Conservation (phyloP, 2,113 vertebrate genomes). For the Peromyscus californicus region DNA sequence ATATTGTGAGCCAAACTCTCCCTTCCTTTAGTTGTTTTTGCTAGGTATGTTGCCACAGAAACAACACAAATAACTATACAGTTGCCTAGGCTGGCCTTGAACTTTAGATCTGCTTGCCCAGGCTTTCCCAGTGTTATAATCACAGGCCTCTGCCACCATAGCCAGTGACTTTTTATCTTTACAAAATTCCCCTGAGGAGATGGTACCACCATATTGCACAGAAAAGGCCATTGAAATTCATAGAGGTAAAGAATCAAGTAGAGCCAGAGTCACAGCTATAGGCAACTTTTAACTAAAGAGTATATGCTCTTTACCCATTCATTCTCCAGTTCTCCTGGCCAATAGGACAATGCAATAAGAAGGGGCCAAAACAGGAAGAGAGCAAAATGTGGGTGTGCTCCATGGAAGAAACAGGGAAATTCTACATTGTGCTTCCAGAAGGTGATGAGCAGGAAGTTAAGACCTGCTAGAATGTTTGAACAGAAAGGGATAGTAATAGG, state of each 20-base stretch:
- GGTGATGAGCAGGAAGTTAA: background rate
- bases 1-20: background rate
- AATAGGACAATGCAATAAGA: background rate
- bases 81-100: background rate
- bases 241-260: background rate
- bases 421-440: background rate
- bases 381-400: background rate
- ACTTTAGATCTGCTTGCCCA: background rate
- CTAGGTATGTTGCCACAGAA: background rate
- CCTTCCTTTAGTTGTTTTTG: background rate
- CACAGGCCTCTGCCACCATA: background rate
- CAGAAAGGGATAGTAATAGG: background rate
- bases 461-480: constrained; percentile 10
- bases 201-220: background rate
- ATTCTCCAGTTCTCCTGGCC: background rate
- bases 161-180: background rate
- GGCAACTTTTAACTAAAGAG: background rate
- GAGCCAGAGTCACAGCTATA: background rate
- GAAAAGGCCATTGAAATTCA: background rate
- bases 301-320: background rate
- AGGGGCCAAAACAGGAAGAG: background rate
- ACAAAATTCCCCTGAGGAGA: background rate
- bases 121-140: background rate
- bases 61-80: background rate
- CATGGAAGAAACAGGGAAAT: background rate